phyloP scores from a whole-genome alignment of 1,140 invertebrate species.

The Zaprionus kolodkinae region DNA sequence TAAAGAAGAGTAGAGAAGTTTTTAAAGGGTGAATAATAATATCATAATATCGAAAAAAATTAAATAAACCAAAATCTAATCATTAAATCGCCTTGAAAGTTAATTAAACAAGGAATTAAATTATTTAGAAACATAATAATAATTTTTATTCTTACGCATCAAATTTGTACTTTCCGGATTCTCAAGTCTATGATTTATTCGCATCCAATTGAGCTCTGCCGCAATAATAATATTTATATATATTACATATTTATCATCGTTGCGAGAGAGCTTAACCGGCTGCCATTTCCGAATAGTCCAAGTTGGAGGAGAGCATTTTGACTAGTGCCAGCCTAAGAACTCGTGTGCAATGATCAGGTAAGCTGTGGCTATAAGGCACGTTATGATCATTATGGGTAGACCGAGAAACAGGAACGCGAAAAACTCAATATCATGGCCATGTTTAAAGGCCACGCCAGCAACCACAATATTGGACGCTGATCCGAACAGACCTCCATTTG shows the following conservation, averaged over 20 bases:
- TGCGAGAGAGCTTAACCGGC: not conserved
- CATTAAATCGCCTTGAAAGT: not conserved
- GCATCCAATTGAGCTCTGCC: not conserved
- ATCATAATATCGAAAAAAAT: too few relatives aligned
- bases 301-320: not conserved
- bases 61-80: not conserved
- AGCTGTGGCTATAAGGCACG: constrained; percentile 86
- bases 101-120: not conserved
- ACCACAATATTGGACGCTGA: constrained; percentile 91
- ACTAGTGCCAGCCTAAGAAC: constrained; percentile 85
- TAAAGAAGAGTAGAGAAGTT: constrained; percentile 20
- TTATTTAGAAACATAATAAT: not conserved
- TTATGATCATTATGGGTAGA: constrained; percentile 90
- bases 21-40: too few relatives aligned
- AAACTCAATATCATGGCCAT: constrained; percentile 91
- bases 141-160: not conserved
- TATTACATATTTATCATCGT: not conserved
- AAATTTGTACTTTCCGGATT: not conserved
- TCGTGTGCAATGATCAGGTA: constrained; percentile 89
- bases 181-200: not conserved
- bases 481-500: constrained; percentile 91
- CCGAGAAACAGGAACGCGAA: constrained; percentile 86
- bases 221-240: not conserved
- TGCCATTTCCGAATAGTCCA: not conserved
- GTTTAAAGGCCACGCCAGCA: constrained; percentile 91